Percentiles rank a stretch among this genome's conserved stretches.
These are phyloP conservation scores for Ypsolopha sequella DNA, from an alignment of 2,888 invertebrate species.

Conservation along the genomic window DNA sequence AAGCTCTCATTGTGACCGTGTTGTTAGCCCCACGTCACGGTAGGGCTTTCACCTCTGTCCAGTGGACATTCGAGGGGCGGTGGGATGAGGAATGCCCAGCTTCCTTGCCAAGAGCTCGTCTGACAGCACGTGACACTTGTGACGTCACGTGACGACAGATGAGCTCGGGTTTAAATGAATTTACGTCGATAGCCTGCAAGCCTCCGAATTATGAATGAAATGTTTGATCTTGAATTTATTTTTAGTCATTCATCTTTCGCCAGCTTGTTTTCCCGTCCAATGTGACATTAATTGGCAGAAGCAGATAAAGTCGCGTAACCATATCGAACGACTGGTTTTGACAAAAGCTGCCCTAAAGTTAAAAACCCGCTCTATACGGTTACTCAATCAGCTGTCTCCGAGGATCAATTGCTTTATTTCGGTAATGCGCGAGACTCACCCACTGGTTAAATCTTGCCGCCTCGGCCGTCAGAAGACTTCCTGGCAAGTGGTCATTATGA, in stretches of 20 bases:
- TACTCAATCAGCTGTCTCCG: slow-evolving; percentile 15
- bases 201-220: too few relatives aligned
- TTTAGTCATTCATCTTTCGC: background rate
- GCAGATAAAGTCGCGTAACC: background rate
- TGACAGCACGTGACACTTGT: too few relatives aligned
- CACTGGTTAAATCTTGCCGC: slow-evolving; percentile 20
- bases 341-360: background rate
- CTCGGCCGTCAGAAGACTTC: slow-evolving; percentile 31
- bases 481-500: slow-evolving; percentile 51
- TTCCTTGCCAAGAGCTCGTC: background rate
- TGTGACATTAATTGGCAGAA: background rate
- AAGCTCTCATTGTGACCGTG: background rate
- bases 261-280: background rate
- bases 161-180: too few relatives aligned
- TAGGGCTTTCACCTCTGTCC: slow-evolving; percentile 28
- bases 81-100: background rate
- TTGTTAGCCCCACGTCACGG: slow-evolving; percentile 16
- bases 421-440: slow-evolving; percentile 31
- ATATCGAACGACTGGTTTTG: background rate
- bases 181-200: too few relatives aligned
- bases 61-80: slow-evolving; percentile 4
- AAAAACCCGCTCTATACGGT: slow-evolving; percentile 10
- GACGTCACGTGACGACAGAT: too few relatives aligned
- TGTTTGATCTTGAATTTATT: background rate
- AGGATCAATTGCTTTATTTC: slow-evolving; percentile 48